phyloP scores from a whole-genome alignment of 1,140 invertebrate genomes.

The Apis laboriosa region DNA sequence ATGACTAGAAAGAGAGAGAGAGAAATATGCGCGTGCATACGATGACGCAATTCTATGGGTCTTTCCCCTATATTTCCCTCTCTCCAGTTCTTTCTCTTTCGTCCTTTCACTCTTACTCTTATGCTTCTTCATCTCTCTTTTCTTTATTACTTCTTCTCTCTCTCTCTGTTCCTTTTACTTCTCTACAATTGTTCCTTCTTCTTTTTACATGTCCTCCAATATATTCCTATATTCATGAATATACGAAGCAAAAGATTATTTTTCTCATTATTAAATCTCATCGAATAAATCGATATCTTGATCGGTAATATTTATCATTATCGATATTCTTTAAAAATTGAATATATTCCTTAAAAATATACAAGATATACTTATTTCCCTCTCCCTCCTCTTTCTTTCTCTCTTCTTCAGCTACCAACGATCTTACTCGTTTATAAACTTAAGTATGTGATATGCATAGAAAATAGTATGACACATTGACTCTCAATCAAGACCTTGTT shows the following conservation, averaged over 20 bases:
- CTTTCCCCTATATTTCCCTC: slow-evolving; percentile 70
- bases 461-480: slow-evolving; percentile 10
- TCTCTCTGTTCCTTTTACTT: slow-evolving; percentile 5
- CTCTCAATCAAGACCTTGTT: slow-evolving; percentile 56
- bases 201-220: not conserved
- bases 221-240: not conserved
- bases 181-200: not conserved
- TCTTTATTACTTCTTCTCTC: slow-evolving; percentile 7
- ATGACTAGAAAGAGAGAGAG: slow-evolving; percentile 63
- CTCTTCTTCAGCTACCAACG: not conserved
- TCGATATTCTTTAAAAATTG: not conserved
- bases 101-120: slow-evolving; percentile 36
- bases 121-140: slow-evolving; percentile 19
- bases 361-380: no score
- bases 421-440: not conserved
- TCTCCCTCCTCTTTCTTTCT: not conserved
- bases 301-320: no score
- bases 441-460: not conserved
- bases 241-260: not conserved
- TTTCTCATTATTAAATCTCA: not conserved
- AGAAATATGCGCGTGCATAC: slow-evolving; percentile 69
- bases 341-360: not conserved
- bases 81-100: slow-evolving; percentile 39
- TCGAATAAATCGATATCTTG: no score
- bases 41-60: slow-evolving; percentile 76